phyloP scores from a whole-genome alignment of 2,888 invertebrate genomes.

The Pseudoips prasinana region DNA sequence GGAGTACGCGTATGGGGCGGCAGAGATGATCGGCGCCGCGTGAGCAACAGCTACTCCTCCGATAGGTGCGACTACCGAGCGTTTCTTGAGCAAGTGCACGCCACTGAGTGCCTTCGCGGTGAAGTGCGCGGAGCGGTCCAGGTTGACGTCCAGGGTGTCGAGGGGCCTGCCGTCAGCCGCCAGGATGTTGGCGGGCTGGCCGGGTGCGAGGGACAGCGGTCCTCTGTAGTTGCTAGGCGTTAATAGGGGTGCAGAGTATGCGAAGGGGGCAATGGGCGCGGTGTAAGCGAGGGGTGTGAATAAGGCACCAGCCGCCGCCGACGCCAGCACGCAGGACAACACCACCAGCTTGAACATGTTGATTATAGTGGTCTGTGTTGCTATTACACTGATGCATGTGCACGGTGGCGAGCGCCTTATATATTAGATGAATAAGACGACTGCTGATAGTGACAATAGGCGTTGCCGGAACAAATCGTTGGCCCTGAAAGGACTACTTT shows the following conservation, averaged over 20 bases:
- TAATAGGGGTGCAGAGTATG: conserved; percentile 30
- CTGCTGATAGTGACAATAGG: conserved; percentile 39
- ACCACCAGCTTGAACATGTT: conserved; percentile 81
- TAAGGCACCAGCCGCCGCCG: conserved; percentile 66
- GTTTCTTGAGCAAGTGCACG: conserved; percentile 50
- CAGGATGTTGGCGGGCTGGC: conserved; percentile 67
- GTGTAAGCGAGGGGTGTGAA: conserved; percentile 24
- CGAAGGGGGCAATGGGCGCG: conserved; percentile 25
- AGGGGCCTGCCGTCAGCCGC: conserved; percentile 68
- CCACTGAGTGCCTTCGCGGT: conserved; percentile 51
- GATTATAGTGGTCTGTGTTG: conserved; percentile 67
- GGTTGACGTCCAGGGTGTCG: conserved; percentile 68
- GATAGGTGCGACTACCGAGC: conserved; percentile 42
- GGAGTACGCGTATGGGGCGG: conserved; percentile 4
- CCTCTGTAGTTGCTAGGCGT: conserved; percentile 58
- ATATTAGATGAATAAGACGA: conserved; percentile 38
- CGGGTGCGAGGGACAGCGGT: conserved; percentile 66
- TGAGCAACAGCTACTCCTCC: conserved; percentile 7
- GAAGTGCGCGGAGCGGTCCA: conserved; percentile 64
- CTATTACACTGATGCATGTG: conserved; percentile 55
- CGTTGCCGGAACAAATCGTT: conserved; percentile 53
- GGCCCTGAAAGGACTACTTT: conserved; percentile 65
- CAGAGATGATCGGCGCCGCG: conserved; percentile 11
- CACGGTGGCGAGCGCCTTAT: conserved; percentile 37
- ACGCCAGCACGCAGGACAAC: conserved; percentile 83